These are phyloP conservation scores for Strigamia transsilvanica DNA, from an alignment of 2,888 invertebrate genomes.

Conservation along the genomic window DNA sequence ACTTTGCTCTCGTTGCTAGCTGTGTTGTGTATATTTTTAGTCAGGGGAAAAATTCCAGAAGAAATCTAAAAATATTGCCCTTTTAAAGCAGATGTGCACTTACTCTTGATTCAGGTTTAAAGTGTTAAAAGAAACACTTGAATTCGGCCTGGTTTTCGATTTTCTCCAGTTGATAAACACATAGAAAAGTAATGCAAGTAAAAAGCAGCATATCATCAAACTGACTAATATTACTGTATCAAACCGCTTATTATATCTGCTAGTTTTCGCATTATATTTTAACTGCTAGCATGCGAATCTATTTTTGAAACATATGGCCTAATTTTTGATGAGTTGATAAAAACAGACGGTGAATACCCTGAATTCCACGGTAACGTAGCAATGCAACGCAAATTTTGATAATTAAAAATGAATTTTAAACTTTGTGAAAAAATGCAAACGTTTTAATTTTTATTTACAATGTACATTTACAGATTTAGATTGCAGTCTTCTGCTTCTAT, in stretches of 20 bases:
- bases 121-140: background rate
- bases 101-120: background rate
- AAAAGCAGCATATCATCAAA: background rate
- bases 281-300: too few relatives aligned
- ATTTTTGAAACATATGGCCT: too few relatives aligned
- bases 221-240: background rate
- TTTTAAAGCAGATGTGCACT: background rate
- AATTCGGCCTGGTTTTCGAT: background rate
- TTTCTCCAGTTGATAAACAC: background rate
- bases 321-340: too few relatives aligned
- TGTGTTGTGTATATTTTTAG: background rate
- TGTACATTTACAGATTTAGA: too few relatives aligned
- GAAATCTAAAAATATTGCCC: conserved; percentile 25
- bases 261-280: background rate
- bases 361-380: too few relatives aligned
- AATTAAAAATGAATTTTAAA: too few relatives aligned
- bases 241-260: background rate
- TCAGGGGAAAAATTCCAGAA: background rate
- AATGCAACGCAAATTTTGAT: too few relatives aligned
- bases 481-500: too few relatives aligned
- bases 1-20: background rate
- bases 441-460: too few relatives aligned
- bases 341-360: too few relatives aligned
- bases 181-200: background rate
- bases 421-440: too few relatives aligned